Evolutionary conservation across 2,888 invertebrate genomes (phyloP).

Genomic region (Rhopalosiphum nymphaeae): DNA sequence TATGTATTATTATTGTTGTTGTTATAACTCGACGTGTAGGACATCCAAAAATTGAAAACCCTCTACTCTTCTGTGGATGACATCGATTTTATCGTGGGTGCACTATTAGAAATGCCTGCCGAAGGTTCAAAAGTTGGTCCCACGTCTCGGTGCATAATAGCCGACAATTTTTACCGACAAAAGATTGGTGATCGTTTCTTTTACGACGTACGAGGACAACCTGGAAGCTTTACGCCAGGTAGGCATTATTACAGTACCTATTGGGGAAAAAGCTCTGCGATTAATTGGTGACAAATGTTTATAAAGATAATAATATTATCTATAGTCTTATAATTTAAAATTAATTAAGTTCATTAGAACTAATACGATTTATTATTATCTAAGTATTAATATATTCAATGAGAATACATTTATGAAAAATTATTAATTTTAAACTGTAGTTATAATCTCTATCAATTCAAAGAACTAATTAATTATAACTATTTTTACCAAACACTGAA

Average conservation of each 20-base stretch:
- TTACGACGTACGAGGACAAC: conserved; percentile 92
- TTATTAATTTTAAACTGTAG: background rate
- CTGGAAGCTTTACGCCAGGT: conserved; percentile 86
- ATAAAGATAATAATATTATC: background rate
- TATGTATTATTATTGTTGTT: background rate
- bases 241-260: conserved; percentile 57
- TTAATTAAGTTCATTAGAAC: background rate
- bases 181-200: conserved; percentile 93
- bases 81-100: conserved; percentile 94
- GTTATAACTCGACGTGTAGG: conserved; percentile 71
- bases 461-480: too few species aligned
- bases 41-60: conserved; percentile 75
- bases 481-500: too few species aligned
- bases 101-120: conserved; percentile 89
- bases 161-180: conserved; percentile 90
- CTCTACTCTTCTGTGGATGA: conserved; percentile 83
- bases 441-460: background rate
- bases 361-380: background rate
- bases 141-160: conserved; percentile 93
- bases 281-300: background rate
- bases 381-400: too few species aligned
- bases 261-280: background rate
- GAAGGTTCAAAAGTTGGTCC: conserved; percentile 94
- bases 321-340: too few species aligned
- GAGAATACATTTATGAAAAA: background rate